These are phyloP conservation scores for Laticauda colubrina DNA, from an alignment of 2,113 vertebrate genomes.

Conservation along the genomic window DNA sequence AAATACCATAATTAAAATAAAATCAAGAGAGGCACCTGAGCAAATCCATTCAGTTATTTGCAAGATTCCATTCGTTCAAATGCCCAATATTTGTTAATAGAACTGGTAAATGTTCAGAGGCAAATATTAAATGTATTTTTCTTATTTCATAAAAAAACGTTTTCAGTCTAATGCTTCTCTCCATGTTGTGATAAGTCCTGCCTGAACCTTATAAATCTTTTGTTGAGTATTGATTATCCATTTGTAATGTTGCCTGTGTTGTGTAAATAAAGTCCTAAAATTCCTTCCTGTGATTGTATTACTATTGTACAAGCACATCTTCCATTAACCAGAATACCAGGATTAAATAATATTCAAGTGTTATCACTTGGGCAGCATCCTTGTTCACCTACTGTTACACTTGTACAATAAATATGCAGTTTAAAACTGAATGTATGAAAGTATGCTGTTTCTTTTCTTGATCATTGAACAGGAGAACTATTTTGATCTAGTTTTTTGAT, in stretches of 20 bases:
- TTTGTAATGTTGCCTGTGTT: not conserved
- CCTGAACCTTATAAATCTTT: not conserved
- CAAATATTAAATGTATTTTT: not conserved
- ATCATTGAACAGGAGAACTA: conserved; percentile 9
- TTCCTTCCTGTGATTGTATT: conserved; percentile 8
- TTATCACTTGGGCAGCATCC: not conserved
- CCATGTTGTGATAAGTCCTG: not conserved
- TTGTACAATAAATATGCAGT: conserved; percentile 20
- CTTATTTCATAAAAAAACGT: not conserved
- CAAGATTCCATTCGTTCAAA: not conserved
- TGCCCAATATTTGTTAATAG: not conserved
- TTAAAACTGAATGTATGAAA: conserved; percentile 7
- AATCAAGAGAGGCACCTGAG: not conserved
- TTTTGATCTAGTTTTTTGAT: conserved; percentile 13
- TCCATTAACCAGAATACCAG: conserved; percentile 34
- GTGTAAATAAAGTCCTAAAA: not conserved
- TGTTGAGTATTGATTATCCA: not conserved
- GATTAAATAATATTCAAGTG: conserved; percentile 23
- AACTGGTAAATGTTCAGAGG: not conserved
- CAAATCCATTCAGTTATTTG: not conserved
- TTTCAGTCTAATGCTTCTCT: not conserved
- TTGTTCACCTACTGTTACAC: not conserved
- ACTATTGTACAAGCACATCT: conserved; percentile 11
- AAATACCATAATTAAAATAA: not conserved
- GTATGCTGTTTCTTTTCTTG: not conserved